These are phyloP conservation scores for Actinemys pallida DNA, from an alignment of 2,113 vertebrate genomes.

Conservation along the genomic window DNA sequence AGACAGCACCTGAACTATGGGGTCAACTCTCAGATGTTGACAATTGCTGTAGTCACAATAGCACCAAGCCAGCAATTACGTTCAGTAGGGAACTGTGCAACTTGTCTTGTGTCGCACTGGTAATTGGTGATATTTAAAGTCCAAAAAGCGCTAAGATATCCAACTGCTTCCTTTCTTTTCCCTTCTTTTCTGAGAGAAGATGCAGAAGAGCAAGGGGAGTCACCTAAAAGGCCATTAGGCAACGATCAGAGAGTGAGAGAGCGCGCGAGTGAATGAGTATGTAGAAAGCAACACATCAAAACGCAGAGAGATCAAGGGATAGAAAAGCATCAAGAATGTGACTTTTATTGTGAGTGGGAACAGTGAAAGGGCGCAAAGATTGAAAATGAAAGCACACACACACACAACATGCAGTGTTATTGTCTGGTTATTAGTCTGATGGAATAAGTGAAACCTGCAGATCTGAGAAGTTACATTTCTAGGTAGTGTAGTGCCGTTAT, in stretches of 20 bases:
- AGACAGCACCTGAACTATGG: neutral
- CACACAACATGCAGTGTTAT: neutral
- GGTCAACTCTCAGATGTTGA: neutral
- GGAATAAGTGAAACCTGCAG: neutral
- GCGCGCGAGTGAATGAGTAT: neutral
- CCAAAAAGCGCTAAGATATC: neutral
- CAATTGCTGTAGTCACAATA: neutral
- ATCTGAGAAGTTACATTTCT: neutral
- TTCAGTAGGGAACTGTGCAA: neutral
- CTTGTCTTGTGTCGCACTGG: neutral
- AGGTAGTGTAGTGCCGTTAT: neutral
- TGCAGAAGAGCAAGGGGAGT: neutral
- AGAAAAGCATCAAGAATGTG: neutral
- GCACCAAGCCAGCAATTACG: neutral
- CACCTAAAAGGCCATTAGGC: neutral
- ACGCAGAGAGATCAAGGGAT: neutral
- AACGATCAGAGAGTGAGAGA: neutral
- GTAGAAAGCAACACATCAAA: slow-evolving; percentile 29
- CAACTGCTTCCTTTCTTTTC: neutral
- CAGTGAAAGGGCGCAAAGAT: neutral
- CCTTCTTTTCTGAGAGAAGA: neutral
- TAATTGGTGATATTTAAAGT: neutral
- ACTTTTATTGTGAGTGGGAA: neutral
- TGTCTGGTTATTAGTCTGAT: neutral
- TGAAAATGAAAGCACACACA: neutral